phyloP scores from a whole-genome alignment of 2,888 invertebrate genomes.

The Drosophila niveifrons region DNA sequence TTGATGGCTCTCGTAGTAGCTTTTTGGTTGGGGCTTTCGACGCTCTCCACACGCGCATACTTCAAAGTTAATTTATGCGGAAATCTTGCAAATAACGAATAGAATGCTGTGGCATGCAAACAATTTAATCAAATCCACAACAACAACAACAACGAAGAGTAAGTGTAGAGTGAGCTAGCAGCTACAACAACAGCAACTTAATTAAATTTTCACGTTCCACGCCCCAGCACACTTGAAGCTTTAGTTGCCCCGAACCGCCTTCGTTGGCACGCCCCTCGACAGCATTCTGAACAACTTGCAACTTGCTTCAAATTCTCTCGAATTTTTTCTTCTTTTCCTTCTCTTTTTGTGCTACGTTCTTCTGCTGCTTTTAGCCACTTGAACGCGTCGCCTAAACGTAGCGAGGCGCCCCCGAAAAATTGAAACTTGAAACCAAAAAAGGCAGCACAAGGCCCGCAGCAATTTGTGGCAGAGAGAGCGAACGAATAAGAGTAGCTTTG shows the following conservation, averaged over 20 bases:
- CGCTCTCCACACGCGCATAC: constrained; percentile 10
- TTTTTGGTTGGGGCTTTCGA: background rate
- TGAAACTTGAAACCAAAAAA: constrained; percentile 36
- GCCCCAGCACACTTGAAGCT: constrained; percentile 42
- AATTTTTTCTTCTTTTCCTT: background rate
- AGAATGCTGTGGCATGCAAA: constrained; percentile 62
- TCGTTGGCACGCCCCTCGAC: constrained; percentile 29
- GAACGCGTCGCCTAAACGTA: constrained; percentile 48
- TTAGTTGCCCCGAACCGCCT: constrained; percentile 24
- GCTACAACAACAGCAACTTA: constrained; percentile 51
- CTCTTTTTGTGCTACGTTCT: constrained; percentile 7
- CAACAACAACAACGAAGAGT: constrained; percentile 25
- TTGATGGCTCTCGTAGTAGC: background rate
- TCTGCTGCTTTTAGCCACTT: constrained; percentile 44
- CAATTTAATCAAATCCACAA: constrained; percentile 69
- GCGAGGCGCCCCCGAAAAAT: constrained; percentile 19
- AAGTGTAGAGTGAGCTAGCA: constrained; percentile 6
- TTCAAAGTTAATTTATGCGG: constrained; percentile 63
- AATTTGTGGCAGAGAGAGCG: constrained; percentile 2
- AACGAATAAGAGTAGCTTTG: background rate
- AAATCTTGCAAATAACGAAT: constrained; percentile 63
- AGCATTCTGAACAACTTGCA: constrained; percentile 43
- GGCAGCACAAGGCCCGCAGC: constrained; percentile 19
- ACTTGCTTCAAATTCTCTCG: constrained; percentile 45
- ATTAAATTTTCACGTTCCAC: constrained; percentile 70